Evolutionary conservation across 2,888 invertebrate species (phyloP), one percentile per base, ranked within the genome.

Genomic region (Dendrolimus pini): DNA sequence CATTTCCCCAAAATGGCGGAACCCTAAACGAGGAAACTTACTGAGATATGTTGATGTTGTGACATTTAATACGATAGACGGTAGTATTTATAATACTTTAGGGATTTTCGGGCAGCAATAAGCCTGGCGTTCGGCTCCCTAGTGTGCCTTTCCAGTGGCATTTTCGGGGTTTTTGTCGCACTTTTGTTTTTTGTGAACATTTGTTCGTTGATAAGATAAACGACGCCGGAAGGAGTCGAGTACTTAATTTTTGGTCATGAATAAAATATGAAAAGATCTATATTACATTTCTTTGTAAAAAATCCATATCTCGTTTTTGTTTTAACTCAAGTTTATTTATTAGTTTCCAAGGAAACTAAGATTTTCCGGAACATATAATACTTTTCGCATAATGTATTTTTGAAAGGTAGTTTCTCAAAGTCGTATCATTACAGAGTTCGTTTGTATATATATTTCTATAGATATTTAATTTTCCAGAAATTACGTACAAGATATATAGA

Each of bases 71-170:
- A 69, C 65, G 72, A 67, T 67, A 69, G 66, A 67, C 67, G 66
- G 64, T 65, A 66, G 75, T 83, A 83, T 86, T 85, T 84, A 83
- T 83, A 77, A 74, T 69, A 72, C 85, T 74, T 72, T 55, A 52
- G 85, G 83, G 85, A 76, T 74, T 79, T 75, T 76, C 66, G 69
- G 72, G 68, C 62, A 68, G 75, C 70, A 72, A 73, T 76, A 77
- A 77, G 72, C 75, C 67, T 69, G 70, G 74, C 78, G 83, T 81
- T 80, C 78, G 65, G 60, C 62, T 84, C 86, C 82, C 85, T 58
- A 10, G 82, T 68, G 85, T 71, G 78, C 79, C 73, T 76, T 84
- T 77, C 63, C 63, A 67, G 61, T 66, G 67, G 69, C 64, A 30
- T 47, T 47, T 47, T 47, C 67, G 58, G 61, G 65, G 65, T 70